Conservation (phyloP, 1,140 invertebrate species). For the Heliconius nattereri region DNA sequence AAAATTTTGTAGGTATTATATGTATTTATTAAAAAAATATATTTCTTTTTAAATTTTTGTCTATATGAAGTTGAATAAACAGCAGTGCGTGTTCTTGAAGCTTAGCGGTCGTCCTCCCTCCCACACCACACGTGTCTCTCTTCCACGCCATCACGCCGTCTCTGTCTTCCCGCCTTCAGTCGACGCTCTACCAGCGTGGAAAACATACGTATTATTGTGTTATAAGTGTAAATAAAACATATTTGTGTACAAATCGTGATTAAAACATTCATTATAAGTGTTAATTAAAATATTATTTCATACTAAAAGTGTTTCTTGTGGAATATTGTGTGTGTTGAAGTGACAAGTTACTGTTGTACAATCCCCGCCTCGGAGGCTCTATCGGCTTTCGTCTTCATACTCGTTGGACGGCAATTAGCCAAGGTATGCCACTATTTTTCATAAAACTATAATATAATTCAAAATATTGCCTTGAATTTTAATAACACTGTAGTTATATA, state of each 20-base stretch:
- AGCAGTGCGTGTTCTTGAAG: slow-evolving; percentile 65
- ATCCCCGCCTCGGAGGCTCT: slow-evolving; percentile 77
- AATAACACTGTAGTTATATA: neutral
- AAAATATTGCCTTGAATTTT: slow-evolving; percentile 1
- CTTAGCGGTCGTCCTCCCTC: slow-evolving; percentile 69
- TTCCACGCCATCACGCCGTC: slow-evolving; percentile 58
- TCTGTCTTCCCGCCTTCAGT: slow-evolving; percentile 67
- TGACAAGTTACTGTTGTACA: slow-evolving; percentile 75
- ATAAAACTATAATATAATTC: slow-evolving; percentile 18
- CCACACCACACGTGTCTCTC: slow-evolving; percentile 64
- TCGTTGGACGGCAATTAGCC: slow-evolving; percentile 56
- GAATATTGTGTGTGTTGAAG: slow-evolving; percentile 54
- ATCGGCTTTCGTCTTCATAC: slow-evolving; percentile 58
- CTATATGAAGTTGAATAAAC: neutral
- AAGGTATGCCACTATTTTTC: slow-evolving; percentile 60
- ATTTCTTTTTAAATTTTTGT: neutral
- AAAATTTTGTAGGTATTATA: neutral
- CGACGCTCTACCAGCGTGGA: slow-evolving; percentile 63
- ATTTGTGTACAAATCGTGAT: slow-evolving; percentile 47
- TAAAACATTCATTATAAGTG: slow-evolving; percentile 13
- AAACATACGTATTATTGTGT: slow-evolving; percentile 58
- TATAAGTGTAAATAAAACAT: slow-evolving; percentile 67
- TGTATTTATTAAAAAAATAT: neutral
- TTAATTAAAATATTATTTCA: slow-evolving; percentile 23
- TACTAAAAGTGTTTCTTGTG: slow-evolving; percentile 25